Percentiles rank a stretch among this genome's conserved stretches.
These are phyloP conservation scores for Apocrypta bakeri DNA, from an alignment of 1,140 invertebrate genomes.

Conservation along the genomic window DNA sequence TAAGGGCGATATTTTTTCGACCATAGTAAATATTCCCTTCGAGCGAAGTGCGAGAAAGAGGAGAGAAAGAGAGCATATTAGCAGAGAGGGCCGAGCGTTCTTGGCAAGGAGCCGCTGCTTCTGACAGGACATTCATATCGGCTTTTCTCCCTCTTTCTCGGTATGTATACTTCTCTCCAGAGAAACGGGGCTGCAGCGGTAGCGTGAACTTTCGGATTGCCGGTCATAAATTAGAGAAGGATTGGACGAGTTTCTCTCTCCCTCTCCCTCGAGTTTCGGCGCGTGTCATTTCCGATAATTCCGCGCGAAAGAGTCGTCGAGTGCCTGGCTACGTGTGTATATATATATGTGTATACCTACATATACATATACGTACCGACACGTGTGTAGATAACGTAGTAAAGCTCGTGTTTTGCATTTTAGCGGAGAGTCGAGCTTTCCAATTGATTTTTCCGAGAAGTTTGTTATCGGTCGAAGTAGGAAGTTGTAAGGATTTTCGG, in stretches of 20 bases:
- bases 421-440: not conserved
- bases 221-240: constrained; percentile 61
- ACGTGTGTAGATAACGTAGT: constrained; percentile 5
- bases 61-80: constrained; percentile 59
- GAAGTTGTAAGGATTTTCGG: constrained; percentile 16
- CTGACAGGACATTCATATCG: constrained; percentile 72
- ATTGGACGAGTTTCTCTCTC: constrained; percentile 13
- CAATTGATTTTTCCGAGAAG: not conserved
- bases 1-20: constrained; percentile 62
- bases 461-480: constrained; percentile 43
- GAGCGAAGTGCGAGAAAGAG: constrained; percentile 45
- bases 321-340: too few species aligned
- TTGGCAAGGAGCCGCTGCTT: constrained; percentile 71
- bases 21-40: constrained; percentile 70
- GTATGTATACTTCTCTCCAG: constrained; percentile 7
- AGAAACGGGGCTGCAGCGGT: constrained; percentile 12
- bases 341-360: too few species aligned
- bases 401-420: not conserved
- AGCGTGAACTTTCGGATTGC: constrained; percentile 59
- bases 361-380: too few species aligned
- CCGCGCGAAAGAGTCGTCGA: not conserved
- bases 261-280: constrained; percentile 5
- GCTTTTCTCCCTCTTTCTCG: constrained; percentile 41
- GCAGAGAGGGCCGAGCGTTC: constrained; percentile 61
- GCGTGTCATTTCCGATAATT: constrained; percentile 42